phyloP scores from a whole-genome alignment of 2,888 invertebrate genomes.

The Amphimallon solstitiale region DNA sequence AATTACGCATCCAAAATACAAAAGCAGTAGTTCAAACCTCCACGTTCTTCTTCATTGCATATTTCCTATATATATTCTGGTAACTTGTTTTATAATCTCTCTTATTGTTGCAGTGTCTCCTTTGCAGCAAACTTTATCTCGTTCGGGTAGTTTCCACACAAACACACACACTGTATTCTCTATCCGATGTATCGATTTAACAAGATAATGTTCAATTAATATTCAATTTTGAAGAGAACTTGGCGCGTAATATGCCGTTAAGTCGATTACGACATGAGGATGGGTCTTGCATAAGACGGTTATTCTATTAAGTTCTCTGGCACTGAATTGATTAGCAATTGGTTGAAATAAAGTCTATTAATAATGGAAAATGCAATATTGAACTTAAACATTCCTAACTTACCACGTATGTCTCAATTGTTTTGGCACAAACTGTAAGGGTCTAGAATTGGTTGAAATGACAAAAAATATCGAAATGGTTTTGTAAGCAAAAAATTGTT shows the following conservation, averaged over 20 bases:
- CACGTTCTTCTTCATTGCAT: too few relatives aligned
- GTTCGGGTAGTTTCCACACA: neutral
- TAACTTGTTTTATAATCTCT: too few relatives aligned
- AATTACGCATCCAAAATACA: too few relatives aligned
- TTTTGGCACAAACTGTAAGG: too few relatives aligned
- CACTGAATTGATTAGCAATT: constrained; percentile 14
- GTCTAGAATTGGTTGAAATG: too few relatives aligned
- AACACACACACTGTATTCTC: neutral
- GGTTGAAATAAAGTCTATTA: constrained; percentile 7
- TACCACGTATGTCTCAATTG: too few relatives aligned
- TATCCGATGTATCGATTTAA: constrained; percentile 23
- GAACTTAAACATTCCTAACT: too few relatives aligned
- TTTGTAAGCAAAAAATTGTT: too few relatives aligned
- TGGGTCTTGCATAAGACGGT: constrained; percentile 1
- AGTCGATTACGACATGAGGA: constrained; percentile 22
- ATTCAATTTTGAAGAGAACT: constrained; percentile 35
- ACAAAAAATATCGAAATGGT: too few relatives aligned
- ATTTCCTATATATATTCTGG: too few relatives aligned
- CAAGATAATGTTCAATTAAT: constrained; percentile 31
- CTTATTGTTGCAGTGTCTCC: neutral
- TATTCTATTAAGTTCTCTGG: constrained; percentile 17
- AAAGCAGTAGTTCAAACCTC: too few relatives aligned
- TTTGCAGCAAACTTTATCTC: neutral
- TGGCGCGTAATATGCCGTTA: constrained; percentile 29
- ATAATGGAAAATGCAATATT: too few relatives aligned